Evolutionary conservation across 2,888 invertebrate genomes (phyloP).

Genomic region (Drosophila helvetica): DNA sequence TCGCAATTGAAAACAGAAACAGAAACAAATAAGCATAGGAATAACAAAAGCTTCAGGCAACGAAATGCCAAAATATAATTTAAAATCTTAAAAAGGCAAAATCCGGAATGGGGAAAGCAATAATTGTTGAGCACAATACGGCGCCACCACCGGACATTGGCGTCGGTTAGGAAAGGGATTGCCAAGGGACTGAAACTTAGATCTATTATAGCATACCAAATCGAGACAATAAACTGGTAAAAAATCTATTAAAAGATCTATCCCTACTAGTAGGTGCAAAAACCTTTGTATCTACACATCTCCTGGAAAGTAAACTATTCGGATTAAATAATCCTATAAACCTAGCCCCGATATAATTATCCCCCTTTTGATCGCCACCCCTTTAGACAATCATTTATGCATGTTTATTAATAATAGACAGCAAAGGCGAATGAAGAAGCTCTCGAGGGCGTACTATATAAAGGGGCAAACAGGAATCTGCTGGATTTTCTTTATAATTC

Average conservation of each 20-base stretch:
- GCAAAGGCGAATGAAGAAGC: conserved; percentile 18
- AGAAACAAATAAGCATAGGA: conserved; percentile 42
- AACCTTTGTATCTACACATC: no score
- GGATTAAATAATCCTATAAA: no score
- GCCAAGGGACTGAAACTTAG: not conserved
- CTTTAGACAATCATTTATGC: conserved; percentile 27
- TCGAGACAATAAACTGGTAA: no score
- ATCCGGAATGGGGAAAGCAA: conserved; percentile 28
- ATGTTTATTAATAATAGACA: conserved; percentile 47
- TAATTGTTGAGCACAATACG: conserved; percentile 19
- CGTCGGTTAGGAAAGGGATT: conserved; percentile 26
- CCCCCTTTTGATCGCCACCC: conserved; percentile 25
- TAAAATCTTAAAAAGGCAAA: conserved; percentile 51
- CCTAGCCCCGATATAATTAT: not conserved
- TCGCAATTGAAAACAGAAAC: conserved; percentile 66
- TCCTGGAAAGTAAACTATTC: no score
- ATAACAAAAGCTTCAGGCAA: conserved; percentile 28
- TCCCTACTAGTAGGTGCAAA: no score
- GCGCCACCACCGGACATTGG: conserved; percentile 41
- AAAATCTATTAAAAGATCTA: no score
- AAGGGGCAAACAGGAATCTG: conserved; percentile 29
- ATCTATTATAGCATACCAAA: no score
- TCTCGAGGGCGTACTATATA: conserved; percentile 44
- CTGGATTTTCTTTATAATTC: conserved; percentile 49
- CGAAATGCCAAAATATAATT: conserved; percentile 62